Percentiles rank a stretch among this genome's conserved stretches.
These are phyloP conservation scores for Amphibalanus amphitrite DNA, from an alignment of 1,140 invertebrate species.

Conservation along the genomic window DNA sequence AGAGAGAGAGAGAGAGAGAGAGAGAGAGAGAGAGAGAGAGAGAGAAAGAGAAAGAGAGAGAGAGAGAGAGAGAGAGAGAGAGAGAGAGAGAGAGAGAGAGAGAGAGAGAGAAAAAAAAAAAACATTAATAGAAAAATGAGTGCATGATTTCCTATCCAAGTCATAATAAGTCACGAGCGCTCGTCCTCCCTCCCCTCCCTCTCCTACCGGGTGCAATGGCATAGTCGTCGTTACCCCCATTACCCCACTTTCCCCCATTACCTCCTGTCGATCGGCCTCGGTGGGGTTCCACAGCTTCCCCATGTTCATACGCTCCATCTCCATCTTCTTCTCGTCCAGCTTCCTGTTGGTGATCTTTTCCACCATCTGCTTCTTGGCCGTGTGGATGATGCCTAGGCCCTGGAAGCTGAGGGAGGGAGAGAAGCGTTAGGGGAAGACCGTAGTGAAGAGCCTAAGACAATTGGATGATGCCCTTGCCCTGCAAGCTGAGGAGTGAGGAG, in stretches of 20 bases:
- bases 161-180: too few species aligned
- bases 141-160: too few species aligned
- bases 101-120: not conserved
- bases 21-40: too few species aligned
- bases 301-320: not conserved
- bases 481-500: too few species aligned
- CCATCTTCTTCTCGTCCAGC: constrained; percentile 21
- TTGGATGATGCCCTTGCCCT: too few species aligned
- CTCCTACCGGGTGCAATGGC: not conserved
- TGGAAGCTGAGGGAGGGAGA: constrained; percentile 41
- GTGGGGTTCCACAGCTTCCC: not conserved
- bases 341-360: constrained; percentile 40
- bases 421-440: constrained; percentile 14
- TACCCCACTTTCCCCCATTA: not conserved
- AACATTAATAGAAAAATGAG: not conserved
- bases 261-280: not conserved
- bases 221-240: not conserved
- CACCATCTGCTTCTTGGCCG: constrained; percentile 51
- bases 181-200: too few species aligned
- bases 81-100: too few species aligned
- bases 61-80: too few species aligned
- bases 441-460: constrained; percentile 6
- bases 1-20: too few species aligned
- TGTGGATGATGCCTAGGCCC: constrained; percentile 62
- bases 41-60: too few species aligned